Base-by-base conservation (phyloP, 2,888 invertebrate species). In the Glaucopsyche alexis region DNA sequence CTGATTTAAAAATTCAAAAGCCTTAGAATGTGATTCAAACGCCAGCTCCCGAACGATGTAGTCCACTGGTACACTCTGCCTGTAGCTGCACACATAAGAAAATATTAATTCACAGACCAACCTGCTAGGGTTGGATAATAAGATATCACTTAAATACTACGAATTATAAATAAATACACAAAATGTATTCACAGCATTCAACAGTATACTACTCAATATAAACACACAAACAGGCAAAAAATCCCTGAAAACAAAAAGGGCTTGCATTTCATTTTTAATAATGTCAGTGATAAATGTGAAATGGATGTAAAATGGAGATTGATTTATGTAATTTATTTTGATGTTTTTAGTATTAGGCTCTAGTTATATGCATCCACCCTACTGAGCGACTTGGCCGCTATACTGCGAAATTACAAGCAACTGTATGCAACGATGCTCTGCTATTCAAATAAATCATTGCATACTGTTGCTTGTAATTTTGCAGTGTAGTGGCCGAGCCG, bases 41-140 rank as follows among this genome's bases (percentile, higher is more conserved):
- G 96, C 97, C 95, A 99, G 95, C 94, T 97, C 96, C 91, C 95
- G 95, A 87, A 95, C 93, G 93, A 99, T 94, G 95, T 96, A 97
- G 89, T 96, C 95, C 93, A 98, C 95, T 83, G 96, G 96, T 94
- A 99, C 95, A 91, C 94, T 95, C 93, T 97, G 98, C 85, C 98
- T 98, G 95, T 97, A 98, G 95, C 98, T 98, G 96, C 89, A 95
- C 94, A 94, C 92, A 94, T 83, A 91, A 93, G 83, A 85, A 85
- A 82, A 88, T 80, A 81, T 90, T 91, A 89, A 83, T 87, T 86
- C 84, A 87, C 80, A 80, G 69, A 81, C 88, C 89, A 91, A 88
- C 87, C 78, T 74, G 42, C 16, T 60, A 14, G 80, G 78, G 77
- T 74, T 76, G 78, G 77, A 75, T 73, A 64, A 71, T 72, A 72